These are phyloP conservation scores for Paragorgia papillata DNA, from an alignment of 92 coral and sea anemone genomes.

Conservation along the genomic window DNA sequence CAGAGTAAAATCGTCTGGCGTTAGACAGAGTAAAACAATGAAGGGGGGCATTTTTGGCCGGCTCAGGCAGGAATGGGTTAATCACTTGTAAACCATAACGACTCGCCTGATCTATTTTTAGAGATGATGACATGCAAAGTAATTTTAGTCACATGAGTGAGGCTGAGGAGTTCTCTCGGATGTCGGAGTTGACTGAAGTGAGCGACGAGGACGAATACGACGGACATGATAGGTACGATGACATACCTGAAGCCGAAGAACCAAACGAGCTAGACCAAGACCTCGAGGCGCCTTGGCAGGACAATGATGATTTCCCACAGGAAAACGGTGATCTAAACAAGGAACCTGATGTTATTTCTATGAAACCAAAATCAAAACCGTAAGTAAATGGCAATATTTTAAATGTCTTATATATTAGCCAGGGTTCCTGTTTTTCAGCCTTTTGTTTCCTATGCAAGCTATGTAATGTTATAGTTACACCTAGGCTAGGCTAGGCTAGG, in stretches of 20 bases:
- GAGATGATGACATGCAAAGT: slow-evolving; percentile 99
- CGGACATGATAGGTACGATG: neutral
- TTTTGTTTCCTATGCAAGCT: too few species aligned
- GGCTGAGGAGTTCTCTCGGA: slow-evolving; percentile 75
- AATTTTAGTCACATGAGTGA: slow-evolving; percentile 98
- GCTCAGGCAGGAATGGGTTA: too few species aligned
- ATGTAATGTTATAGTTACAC: too few species aligned
- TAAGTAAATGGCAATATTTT: too few species aligned
- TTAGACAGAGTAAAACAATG: too few species aligned
- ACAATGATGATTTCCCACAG: slow-evolving; percentile 53
- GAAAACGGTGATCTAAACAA: neutral
- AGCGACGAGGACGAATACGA: slow-evolving; percentile 81
- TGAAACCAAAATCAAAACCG: slow-evolving; percentile 72
- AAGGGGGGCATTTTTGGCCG: too few species aligned
- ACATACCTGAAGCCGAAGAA: slow-evolving; percentile 30
- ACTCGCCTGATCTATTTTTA: too few species aligned
- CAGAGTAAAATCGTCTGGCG: too few species aligned
- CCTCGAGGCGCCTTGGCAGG: neutral
- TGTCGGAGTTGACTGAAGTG: slow-evolving; percentile 80
- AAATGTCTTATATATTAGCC: too few species aligned
- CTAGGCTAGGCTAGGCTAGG: too few species aligned
- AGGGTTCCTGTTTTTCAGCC: too few species aligned
- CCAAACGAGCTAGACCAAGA: neutral
- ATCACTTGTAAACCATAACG: too few species aligned
- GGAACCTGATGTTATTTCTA: slow-evolving; percentile 35